Conservation (phyloP, 2,888 invertebrate species). For the Volucella zonaria region DNA sequence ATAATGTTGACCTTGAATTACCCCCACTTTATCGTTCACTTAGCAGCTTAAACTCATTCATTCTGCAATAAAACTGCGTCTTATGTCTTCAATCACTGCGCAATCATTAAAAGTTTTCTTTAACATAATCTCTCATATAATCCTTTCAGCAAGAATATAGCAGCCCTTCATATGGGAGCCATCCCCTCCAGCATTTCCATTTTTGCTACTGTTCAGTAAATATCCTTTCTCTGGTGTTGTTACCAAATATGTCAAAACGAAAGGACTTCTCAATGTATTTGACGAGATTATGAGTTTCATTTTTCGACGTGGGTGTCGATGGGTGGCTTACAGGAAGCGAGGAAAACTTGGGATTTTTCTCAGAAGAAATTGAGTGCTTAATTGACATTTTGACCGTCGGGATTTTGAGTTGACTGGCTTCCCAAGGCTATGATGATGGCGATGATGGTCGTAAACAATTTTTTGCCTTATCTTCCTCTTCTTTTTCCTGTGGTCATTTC, state of each 20-base stretch:
- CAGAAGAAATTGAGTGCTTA: conserved; percentile 44
- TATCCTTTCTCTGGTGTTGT: too few relatives aligned
- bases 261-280: not conserved
- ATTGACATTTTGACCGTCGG: conserved; percentile 53
- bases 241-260: conserved; percentile 10
- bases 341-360: not conserved
- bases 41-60: too few relatives aligned
- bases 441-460: conserved; percentile 42
- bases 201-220: too few relatives aligned
- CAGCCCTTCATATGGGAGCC: too few relatives aligned
- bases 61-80: too few relatives aligned
- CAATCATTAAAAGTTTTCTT: too few relatives aligned
- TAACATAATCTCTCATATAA: too few relatives aligned
- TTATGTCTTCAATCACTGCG: too few relatives aligned
- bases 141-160: too few relatives aligned
- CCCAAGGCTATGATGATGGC: conserved; percentile 15
- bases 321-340: not conserved
- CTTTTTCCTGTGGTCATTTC: conserved; percentile 31
- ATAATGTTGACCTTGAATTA: too few relatives aligned
- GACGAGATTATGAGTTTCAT: conserved; percentile 29
- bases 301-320: not conserved
- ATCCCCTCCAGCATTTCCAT: too few relatives aligned
- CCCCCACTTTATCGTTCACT: too few relatives aligned
- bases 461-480: conserved; percentile 24
- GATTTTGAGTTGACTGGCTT: conserved; percentile 42